These are phyloP conservation scores for Todus mexicanus DNA, from an alignment of 2,797 vertebrate genomes.

Conservation along the genomic window DNA sequence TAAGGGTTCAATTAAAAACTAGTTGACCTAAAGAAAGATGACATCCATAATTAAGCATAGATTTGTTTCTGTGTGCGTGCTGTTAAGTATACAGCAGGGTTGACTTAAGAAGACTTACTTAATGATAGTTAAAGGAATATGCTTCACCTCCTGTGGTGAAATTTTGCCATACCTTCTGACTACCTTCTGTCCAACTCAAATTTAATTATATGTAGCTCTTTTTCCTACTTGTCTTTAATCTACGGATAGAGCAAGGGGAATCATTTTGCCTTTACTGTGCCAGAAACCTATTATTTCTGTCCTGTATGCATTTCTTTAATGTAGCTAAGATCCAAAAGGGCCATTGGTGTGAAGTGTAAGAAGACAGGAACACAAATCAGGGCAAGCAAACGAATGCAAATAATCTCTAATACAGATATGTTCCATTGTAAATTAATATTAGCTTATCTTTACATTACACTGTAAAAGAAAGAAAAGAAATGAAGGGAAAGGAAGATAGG, in stretches of 20 bases:
- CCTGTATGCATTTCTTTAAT: not conserved
- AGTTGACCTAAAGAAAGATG: not conserved
- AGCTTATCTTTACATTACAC: constrained; percentile 27
- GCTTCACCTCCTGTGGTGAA: not conserved
- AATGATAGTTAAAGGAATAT: constrained; percentile 2
- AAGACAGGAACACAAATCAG: constrained; percentile 16
- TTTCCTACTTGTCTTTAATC: not conserved
- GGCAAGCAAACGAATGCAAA: constrained; percentile 22
- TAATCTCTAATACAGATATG: constrained; percentile 8
- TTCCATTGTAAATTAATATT: constrained; percentile 40
- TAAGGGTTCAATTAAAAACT: constrained; percentile 30
- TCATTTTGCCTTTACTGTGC: not conserved
- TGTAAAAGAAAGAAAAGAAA: constrained; percentile 41
- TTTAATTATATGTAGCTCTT: not conserved
- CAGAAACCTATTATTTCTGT: not conserved
- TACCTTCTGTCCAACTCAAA: not conserved
- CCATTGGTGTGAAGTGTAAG: not conserved
- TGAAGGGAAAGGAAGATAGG: constrained; percentile 5
- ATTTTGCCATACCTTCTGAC: not conserved
- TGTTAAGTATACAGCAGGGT: not conserved
- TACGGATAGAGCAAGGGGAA: not conserved
- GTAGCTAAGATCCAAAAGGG: not conserved
- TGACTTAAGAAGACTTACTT: constrained; percentile 12
- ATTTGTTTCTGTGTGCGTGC: not conserved
- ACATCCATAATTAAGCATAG: constrained; percentile 17